Percentiles rank a stretch among this genome's conserved stretches.
Evolutionary conservation across 1,140 invertebrate species (phyloP).

Genomic region (Drosophila sechellia): DNA sequence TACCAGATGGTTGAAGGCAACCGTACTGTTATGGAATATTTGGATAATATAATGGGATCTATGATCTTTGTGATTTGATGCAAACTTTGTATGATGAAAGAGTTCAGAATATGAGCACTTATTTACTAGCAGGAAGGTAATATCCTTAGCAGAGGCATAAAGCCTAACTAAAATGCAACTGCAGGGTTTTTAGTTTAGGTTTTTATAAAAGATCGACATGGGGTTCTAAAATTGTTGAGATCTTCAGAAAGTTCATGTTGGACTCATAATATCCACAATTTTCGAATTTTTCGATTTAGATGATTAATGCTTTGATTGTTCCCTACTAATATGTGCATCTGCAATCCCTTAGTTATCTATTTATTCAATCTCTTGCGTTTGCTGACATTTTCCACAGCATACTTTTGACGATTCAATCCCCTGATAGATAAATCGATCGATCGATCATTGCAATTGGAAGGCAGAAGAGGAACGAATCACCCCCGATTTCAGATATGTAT

Average conservation of each 20-base stretch:
- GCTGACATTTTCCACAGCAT: not conserved
- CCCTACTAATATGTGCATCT: too few relatives aligned
- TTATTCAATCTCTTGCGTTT: not conserved
- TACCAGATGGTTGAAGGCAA: not conserved
- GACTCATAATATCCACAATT: too few relatives aligned
- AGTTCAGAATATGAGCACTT: too few relatives aligned
- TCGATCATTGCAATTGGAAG: conserved; percentile 7
- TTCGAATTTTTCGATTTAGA: too few relatives aligned
- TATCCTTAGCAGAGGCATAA: too few relatives aligned
- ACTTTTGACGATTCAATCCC: not conserved
- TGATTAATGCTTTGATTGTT: too few relatives aligned
- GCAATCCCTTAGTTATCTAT: not conserved
- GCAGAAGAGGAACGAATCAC: not conserved
- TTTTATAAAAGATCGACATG: too few relatives aligned
- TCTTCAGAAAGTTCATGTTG: too few relatives aligned
- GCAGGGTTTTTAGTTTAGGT: too few relatives aligned
- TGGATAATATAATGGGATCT: not conserved
- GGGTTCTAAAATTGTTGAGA: too few relatives aligned
- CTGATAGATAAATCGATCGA: not conserved
- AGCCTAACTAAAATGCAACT: too few relatives aligned
- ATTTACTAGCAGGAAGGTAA: too few relatives aligned
- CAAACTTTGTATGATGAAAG: not conserved
- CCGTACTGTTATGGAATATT: not conserved
- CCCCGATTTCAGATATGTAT: not conserved
- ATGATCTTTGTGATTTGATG: not conserved